These are phyloP conservation scores for Chrysina gloriosa DNA, from an alignment of 2,888 invertebrate species.

Conservation along the genomic window DNA sequence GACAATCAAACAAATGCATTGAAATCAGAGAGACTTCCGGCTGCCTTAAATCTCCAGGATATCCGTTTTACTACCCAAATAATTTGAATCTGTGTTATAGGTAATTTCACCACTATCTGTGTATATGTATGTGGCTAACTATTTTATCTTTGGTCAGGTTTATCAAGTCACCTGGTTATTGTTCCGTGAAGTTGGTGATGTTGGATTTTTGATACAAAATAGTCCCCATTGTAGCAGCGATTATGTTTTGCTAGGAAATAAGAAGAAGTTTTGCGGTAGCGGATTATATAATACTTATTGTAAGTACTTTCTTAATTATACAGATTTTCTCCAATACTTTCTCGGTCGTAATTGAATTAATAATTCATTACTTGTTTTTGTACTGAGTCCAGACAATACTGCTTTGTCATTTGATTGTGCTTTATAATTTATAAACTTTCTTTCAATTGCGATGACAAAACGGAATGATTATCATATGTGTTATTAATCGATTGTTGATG, in stretches of 20 bases:
- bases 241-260: constrained; percentile 61
- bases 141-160: no score
- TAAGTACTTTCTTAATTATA: constrained; percentile 54
- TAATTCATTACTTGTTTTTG: no score
- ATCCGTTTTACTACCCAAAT: constrained; percentile 64
- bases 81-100: constrained; percentile 65
- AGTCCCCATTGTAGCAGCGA: constrained; percentile 64
- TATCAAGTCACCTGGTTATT: constrained; percentile 61
- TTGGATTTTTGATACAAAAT: constrained; percentile 65
- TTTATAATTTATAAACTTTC: no score
- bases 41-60: constrained; percentile 58
- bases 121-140: no score
- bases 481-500: no score
- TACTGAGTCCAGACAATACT: no score
- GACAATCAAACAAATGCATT: constrained; percentile 54
- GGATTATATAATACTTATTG: constrained; percentile 59
- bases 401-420: no score
- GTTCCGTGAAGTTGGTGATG: constrained; percentile 62
- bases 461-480: no score
- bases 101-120: constrained; percentile 54
- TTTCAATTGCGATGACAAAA: no score
- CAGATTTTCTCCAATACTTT: no score
- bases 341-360: no score
- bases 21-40: constrained; percentile 51
- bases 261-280: constrained; percentile 63